phyloP scores from a whole-genome alignment of 2,888 invertebrate genomes.

The Cataglyphis livida region DNA sequence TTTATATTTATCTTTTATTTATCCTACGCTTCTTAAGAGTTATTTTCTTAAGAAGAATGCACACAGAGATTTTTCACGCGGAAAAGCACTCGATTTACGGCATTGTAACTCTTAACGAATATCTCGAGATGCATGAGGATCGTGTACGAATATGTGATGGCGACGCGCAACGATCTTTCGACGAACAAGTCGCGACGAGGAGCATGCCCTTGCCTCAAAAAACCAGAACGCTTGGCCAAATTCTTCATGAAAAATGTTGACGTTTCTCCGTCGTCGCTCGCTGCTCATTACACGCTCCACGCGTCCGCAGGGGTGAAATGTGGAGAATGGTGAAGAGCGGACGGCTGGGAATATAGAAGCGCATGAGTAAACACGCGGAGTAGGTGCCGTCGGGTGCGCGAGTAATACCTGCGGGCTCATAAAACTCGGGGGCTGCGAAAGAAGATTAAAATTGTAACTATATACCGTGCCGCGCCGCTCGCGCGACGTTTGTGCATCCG shows the following conservation, averaged over 20 bases:
- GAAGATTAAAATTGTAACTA: conserved; percentile 66
- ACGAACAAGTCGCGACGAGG: background rate
- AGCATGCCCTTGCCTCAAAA: background rate
- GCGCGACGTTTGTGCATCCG: conserved; percentile 20
- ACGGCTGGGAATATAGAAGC: conserved; percentile 25
- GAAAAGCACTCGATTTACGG: conserved; percentile 5
- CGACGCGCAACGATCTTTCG: background rate
- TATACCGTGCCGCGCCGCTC: conserved; percentile 4
- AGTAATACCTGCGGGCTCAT: conserved; percentile 52
- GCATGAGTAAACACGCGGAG: conserved; percentile 41
- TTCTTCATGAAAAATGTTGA: conserved; percentile 31
- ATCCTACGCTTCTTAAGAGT: background rate
- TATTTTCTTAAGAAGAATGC: background rate
- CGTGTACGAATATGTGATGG: background rate
- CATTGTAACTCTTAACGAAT: conserved; percentile 17
- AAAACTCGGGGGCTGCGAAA: conserved; percentile 54
- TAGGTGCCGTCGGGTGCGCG: conserved; percentile 16
- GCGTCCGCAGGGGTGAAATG: conserved; percentile 19
- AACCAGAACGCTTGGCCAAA: background rate
- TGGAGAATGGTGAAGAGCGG: background rate
- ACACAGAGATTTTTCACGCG: background rate
- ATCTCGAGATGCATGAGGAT: background rate
- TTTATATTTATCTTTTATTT: background rate
- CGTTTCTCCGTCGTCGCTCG: background rate
- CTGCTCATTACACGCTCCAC: conserved; percentile 32